A percentile compares a stretch with the other conserved stretches of the same genome.
phyloP scores from a whole-genome alignment of 1,140 invertebrate genomes.

The Hyphantria cunea region DNA sequence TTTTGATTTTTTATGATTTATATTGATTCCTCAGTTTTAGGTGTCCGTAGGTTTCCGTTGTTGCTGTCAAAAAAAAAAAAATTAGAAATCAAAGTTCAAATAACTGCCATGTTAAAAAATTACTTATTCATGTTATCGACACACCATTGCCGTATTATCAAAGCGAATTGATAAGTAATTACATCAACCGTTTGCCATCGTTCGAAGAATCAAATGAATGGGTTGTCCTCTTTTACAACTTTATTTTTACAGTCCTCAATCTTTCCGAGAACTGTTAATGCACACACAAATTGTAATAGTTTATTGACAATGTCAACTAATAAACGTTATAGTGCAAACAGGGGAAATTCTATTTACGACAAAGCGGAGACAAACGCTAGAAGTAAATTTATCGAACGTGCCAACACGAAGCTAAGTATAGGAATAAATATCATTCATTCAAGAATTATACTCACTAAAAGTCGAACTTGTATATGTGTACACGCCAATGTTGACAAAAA shows the following conservation, averaged over 20 bases:
- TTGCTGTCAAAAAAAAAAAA: too few relatives aligned
- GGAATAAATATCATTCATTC: too few relatives aligned
- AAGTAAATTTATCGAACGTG: too few relatives aligned
- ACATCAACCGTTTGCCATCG: slow-evolving; percentile 21
- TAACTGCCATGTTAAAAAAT: too few relatives aligned
- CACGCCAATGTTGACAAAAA: too few relatives aligned
- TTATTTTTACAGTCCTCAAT: slow-evolving; percentile 10
- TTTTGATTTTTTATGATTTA: too few relatives aligned
- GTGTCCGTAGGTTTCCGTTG: too few relatives aligned
- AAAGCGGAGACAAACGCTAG: background rate
- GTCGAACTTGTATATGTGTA: background rate
- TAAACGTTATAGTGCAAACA: background rate
- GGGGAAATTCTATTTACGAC: background rate
- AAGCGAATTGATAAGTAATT: slow-evolving; percentile 21
- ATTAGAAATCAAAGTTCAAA: too few relatives aligned
- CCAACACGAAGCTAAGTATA: too few relatives aligned
- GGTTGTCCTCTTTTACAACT: slow-evolving; percentile 11
- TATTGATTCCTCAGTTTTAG: too few relatives aligned
- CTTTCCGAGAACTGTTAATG: background rate
- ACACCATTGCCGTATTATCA: slow-evolving; percentile 16
- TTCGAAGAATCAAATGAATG: slow-evolving; percentile 15
- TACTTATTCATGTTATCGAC: too few relatives aligned
- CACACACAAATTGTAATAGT: background rate
- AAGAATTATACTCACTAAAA: background rate
- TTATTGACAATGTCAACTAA: slow-evolving; percentile 9